These are phyloP conservation scores for Acrocephalus kingi DNA, from an alignment of 2,113 vertebrate genomes.

Conservation along the genomic window DNA sequence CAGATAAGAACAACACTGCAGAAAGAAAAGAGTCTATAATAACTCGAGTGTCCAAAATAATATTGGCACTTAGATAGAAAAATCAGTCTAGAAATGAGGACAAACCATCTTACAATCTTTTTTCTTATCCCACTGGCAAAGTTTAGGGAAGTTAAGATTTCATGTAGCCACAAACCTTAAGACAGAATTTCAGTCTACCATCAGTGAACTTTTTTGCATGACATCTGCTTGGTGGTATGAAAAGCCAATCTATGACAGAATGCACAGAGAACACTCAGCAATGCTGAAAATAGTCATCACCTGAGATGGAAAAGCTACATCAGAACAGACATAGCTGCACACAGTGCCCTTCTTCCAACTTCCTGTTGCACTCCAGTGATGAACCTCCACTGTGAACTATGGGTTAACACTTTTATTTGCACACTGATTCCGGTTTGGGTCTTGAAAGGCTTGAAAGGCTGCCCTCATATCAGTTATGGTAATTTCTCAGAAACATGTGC, in stretches of 20 bases:
- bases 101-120: background rate
- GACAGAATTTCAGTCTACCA: background rate
- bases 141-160: background rate
- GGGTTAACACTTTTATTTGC: background rate
- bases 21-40: background rate
- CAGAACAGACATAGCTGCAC: background rate
- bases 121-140: background rate
- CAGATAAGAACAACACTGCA: slow-evolving; percentile 50
- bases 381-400: background rate
- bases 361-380: background rate
- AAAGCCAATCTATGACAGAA: background rate
- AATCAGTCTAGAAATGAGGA: background rate
- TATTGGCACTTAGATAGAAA: background rate
- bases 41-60: background rate
- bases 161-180: background rate
- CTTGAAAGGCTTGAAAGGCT: background rate
- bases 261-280: background rate
- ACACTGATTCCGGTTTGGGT: background rate
- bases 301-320: background rate
- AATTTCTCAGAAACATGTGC: background rate
- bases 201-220: background rate
- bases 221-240: background rate
- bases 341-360: background rate
- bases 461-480: background rate
- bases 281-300: background rate